These are phyloP conservation scores for Leptopilina myrica DNA, from an alignment of 2,888 invertebrate genomes.

Conservation along the genomic window DNA sequence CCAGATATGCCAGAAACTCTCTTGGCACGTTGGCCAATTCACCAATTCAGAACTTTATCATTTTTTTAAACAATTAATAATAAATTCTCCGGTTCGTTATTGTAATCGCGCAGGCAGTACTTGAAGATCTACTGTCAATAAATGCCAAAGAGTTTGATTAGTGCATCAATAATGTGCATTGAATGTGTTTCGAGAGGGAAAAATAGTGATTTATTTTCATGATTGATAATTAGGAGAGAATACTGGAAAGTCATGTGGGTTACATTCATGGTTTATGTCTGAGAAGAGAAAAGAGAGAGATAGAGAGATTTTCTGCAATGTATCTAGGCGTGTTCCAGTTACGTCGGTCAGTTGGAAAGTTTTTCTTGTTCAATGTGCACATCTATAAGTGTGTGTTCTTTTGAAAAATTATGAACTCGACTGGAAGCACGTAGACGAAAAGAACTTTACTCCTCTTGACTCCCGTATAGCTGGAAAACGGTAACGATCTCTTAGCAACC, in stretches of 20 bases:
- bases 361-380: neutral
- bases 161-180: neutral
- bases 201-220: slow-evolving; percentile 11
- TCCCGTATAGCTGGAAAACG: slow-evolving; percentile 35
- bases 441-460: slow-evolving; percentile 45
- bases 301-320: neutral
- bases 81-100: slow-evolving; percentile 11
- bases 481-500: slow-evolving; percentile 57
- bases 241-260: slow-evolving; percentile 10
- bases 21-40: slow-evolving; percentile 56
- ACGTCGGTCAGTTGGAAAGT: slow-evolving; percentile 21
- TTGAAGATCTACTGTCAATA: neutral
- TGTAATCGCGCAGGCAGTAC: neutral
- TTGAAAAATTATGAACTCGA: slow-evolving; percentile 42
- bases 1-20: slow-evolving; percentile 54
- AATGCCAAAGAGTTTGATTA: neutral
- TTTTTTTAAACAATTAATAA: slow-evolving; percentile 42
- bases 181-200: neutral
- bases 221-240: neutral
- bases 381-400: slow-evolving; percentile 22
- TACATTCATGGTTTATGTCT: slow-evolving; percentile 15
- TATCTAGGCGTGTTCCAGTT: slow-evolving; percentile 18
- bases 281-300: neutral
- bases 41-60: slow-evolving; percentile 51
- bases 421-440: slow-evolving; percentile 44